phyloP scores from a whole-genome alignment of 2,113 vertebrate species.

The Entomyzon cyanotis region DNA sequence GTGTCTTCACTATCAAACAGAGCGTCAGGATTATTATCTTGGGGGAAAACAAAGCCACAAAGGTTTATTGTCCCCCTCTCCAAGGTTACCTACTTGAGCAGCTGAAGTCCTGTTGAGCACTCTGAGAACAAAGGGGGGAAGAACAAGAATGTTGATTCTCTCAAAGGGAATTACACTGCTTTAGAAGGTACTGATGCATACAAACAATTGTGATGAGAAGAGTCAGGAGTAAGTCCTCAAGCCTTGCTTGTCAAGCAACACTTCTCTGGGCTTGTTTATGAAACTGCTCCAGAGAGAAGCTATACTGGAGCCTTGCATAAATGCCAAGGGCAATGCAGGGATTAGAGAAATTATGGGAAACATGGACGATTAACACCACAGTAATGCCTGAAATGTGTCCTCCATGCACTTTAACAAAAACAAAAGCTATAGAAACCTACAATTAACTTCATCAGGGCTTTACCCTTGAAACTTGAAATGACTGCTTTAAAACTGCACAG shows the following conservation, averaged over 20 bases:
- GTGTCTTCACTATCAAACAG: background rate
- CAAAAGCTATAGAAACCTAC: background rate
- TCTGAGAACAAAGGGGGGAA: background rate
- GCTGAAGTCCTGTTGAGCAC: background rate
- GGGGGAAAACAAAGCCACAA: background rate
- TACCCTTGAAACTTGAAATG: background rate
- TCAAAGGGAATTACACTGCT: background rate
- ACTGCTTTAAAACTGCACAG: background rate
- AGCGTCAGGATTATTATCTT: background rate
- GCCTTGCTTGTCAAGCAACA: background rate
- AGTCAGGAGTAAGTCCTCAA: background rate
- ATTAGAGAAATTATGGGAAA: constrained; percentile 18
- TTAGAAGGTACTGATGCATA: background rate
- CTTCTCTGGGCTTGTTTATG: background rate
- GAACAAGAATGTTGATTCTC: background rate
- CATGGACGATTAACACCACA: background rate
- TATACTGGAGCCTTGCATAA: background rate
- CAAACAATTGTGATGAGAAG: background rate
- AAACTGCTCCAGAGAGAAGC: background rate
- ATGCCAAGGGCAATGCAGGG: background rate
- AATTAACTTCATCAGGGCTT: background rate
- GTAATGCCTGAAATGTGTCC: background rate
- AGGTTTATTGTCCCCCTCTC: background rate
- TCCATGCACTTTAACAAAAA: background rate
- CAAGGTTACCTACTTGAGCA: background rate